Conservation (phyloP, 2,888 invertebrate species). For the Eristalinus sepulchralis region DNA sequence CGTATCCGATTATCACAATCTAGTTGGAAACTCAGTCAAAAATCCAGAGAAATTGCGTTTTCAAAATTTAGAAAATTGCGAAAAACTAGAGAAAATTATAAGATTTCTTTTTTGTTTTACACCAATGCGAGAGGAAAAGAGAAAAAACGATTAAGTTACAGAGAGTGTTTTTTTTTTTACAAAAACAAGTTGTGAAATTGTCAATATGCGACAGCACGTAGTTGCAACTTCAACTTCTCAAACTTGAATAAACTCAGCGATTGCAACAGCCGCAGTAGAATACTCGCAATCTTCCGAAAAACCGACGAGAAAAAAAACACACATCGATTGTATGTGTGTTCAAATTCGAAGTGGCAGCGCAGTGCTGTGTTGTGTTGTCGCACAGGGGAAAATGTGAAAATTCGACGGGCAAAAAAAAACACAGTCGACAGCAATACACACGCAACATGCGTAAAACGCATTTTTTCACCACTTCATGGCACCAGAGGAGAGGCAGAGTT, state of each 20-base stretch:
- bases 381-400: slow-evolving; percentile 70
- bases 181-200: slow-evolving; percentile 34
- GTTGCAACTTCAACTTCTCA: slow-evolving; percentile 71
- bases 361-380: slow-evolving; percentile 50
- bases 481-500: slow-evolving; percentile 18
- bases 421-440: slow-evolving; percentile 49
- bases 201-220: slow-evolving; percentile 67
- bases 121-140: not conserved
- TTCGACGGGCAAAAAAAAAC: slow-evolving; percentile 62
- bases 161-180: slow-evolving; percentile 27
- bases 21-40: slow-evolving; percentile 9
- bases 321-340: not conserved
- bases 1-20: slow-evolving; percentile 16
- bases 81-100: not conserved
- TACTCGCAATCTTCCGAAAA: slow-evolving; percentile 68
- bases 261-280: slow-evolving; percentile 67
- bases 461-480: slow-evolving; percentile 60
- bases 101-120: not conserved
- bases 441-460: slow-evolving; percentile 59
- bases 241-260: slow-evolving; percentile 69
- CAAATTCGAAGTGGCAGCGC: slow-evolving; percentile 52
- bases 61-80: slow-evolving; percentile 10
- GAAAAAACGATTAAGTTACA: slow-evolving; percentile 8
- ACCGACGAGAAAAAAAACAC: slow-evolving; percentile 16
- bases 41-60: not conserved